Evolutionary conservation across 2,113 vertebrate species (phyloP).

Genomic region (Steatornis caripensis): DNA sequence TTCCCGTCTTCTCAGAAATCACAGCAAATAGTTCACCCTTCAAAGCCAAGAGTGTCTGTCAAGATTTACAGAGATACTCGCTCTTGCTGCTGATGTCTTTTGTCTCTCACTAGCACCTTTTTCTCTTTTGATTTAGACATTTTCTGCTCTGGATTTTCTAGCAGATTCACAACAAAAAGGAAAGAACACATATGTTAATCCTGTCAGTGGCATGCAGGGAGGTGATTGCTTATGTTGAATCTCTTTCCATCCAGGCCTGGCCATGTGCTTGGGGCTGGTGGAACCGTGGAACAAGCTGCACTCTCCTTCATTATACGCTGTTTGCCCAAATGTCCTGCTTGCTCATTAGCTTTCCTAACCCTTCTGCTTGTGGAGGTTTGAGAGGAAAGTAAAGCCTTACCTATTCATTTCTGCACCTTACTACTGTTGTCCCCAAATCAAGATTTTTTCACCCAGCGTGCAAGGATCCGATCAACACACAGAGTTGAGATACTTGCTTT

Average conservation of each 20-base stretch:
- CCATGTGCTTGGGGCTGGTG: not conserved
- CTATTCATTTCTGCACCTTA: not conserved
- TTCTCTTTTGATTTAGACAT: not conserved
- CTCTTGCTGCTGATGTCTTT: not conserved
- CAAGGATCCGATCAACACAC: too few species aligned
- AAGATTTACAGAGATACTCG: not conserved
- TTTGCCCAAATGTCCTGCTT: not conserved
- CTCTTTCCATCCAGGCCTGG: not conserved
- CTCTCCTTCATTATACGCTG: not conserved
- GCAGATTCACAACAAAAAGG: not conserved
- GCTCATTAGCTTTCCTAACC: not conserved
- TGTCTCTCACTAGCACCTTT: not conserved
- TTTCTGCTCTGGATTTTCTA: not conserved
- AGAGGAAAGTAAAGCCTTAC: not conserved
- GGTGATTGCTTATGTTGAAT: fast-evolving
- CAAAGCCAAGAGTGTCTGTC: not conserved
- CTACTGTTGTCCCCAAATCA: too few species aligned
- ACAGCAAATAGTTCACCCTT: not conserved
- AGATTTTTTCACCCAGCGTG: too few species aligned
- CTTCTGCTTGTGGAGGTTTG: not conserved
- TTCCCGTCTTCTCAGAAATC: not conserved
- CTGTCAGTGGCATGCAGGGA: not conserved
- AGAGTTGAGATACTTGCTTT: too few species aligned
- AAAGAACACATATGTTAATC: not conserved
- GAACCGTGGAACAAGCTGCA: not conserved